Evolutionary conservation across 1,140 invertebrate species (phyloP), one percentile per base, ranked within the genome.

Genomic region (Drosophila equinoxialis): DNA sequence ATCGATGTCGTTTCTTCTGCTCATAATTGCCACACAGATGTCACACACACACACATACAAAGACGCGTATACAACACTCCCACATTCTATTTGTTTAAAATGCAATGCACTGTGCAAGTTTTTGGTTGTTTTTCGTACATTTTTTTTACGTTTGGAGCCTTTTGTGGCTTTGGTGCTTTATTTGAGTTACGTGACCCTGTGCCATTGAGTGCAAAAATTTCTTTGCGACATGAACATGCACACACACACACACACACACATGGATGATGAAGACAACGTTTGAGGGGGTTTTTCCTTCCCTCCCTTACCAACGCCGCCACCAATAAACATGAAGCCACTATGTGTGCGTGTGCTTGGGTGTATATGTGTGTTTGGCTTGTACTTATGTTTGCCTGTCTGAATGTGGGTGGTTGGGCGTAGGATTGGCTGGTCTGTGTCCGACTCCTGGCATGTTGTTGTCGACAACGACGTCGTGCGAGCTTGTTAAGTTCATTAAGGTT

Each of bases 401-500:
- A 39, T 79, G 33, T 61, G 57, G 41, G 75, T 64, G 66, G 57
- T 66, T 78, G 70, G 20, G 14, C 57, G 14, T 23, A 51, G 45
- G 17, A 51, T 51, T 51, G 45, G 45, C 54, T 63, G 41, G 61
- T 73, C 57, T 81, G 78, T 80, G 68, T 76, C 65, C 68, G 54
- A 79, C 65, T 81, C 59, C 68, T 64, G 64, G 76, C 76, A 68
- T 71, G 77, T 63, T 68, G 58, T 70, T 42, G 48, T 69, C 42
- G 61, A 39, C 60, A 57, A 35, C 61, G 72, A 65, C 77, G 26
- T 68, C 54, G 55, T 63, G 82, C 83, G 79, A 82, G 82, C 79
- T 86, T 86, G 83, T 86, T 86, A 87, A 86, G 83, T 86, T 86
- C 83, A 86, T 86, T 86, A 86, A 86, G 83, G 83, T 83, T 86